Evolutionary conservation across 1,140 invertebrate genomes (phyloP).

Genomic region (Dendroctonus valens): DNA sequence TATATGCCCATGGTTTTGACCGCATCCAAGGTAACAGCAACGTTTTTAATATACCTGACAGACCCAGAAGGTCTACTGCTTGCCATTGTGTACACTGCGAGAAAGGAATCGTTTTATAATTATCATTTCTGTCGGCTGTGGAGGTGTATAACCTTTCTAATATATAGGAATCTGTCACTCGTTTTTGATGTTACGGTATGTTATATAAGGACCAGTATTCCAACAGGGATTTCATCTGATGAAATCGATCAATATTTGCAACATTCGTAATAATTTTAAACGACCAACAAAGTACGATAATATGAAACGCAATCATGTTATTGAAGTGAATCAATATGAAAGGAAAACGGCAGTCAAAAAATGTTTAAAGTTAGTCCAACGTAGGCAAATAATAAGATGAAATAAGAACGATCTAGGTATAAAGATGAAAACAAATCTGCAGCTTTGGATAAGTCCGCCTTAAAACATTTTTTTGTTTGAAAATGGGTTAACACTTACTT

Average conservation of each 20-base stretch:
- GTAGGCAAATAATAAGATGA: too few species aligned
- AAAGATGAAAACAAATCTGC: too few species aligned
- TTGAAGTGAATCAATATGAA: too few species aligned
- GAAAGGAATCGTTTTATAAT: slow-evolving; percentile 7
- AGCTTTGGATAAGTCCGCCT: too few species aligned
- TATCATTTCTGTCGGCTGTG: slow-evolving; percentile 6
- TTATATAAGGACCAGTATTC: not conserved
- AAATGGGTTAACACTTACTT: too few species aligned
- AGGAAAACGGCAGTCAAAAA: too few species aligned
- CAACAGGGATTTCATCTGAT: slow-evolving; percentile 1
- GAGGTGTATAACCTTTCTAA: slow-evolving; percentile 17
- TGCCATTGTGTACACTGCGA: slow-evolving; percentile 13
- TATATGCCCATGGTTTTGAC: slow-evolving; percentile 20
- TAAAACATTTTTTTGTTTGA: too few species aligned
- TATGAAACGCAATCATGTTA: too few species aligned
- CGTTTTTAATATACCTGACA: slow-evolving; percentile 24
- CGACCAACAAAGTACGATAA: too few species aligned
- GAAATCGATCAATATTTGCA: not conserved
- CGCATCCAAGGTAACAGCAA: slow-evolving; percentile 22
- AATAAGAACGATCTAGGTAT: too few species aligned
- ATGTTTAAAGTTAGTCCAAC: too few species aligned
- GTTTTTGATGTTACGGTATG: slow-evolving; percentile 4
- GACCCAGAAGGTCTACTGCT: slow-evolving; percentile 17
- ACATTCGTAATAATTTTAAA: too few species aligned
- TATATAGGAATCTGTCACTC: slow-evolving; percentile 11